Evolutionary conservation across 2,797 vertebrate species (phyloP).

Genomic region (Phalanger gymnotis): DNA sequence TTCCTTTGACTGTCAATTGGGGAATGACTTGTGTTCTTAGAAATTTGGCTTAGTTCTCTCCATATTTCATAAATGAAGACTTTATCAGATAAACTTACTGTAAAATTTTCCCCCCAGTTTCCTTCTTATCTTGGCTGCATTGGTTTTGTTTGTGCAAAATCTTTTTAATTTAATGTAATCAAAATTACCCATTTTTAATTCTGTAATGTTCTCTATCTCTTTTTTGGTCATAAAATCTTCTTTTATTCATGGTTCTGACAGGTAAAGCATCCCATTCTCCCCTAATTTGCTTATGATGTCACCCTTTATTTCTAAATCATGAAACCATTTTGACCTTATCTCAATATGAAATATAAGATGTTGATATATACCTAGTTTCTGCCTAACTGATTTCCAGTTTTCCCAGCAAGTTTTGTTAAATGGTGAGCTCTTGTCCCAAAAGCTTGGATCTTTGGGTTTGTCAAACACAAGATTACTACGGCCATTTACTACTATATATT

Average conservation of each 20-base stretch:
- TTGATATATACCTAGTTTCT: background rate
- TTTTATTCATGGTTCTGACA: background rate
- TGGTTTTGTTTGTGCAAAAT: too few relatives aligned
- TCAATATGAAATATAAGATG: background rate
- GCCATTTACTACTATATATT: background rate
- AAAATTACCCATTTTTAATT: background rate
- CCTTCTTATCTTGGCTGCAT: too few relatives aligned
- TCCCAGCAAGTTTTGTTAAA: background rate
- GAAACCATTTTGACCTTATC: background rate
- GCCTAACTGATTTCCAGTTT: background rate
- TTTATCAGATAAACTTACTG: too few relatives aligned
- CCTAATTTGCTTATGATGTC: background rate
- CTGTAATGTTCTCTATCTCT: background rate
- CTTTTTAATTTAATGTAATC: too few relatives aligned
- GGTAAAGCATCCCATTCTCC: background rate
- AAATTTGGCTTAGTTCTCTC: background rate
- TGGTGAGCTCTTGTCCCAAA: background rate
- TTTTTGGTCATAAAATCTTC: background rate
- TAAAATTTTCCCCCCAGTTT: too few relatives aligned
- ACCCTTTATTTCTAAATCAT: background rate
- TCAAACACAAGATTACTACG: background rate
- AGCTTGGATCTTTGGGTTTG: background rate
- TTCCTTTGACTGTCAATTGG: background rate
- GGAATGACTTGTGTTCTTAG: background rate
- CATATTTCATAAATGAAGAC: too few relatives aligned